Evolutionary conservation across 1,140 invertebrate genomes (phyloP).

Genomic region (Macrobrachium nipponense): DNA sequence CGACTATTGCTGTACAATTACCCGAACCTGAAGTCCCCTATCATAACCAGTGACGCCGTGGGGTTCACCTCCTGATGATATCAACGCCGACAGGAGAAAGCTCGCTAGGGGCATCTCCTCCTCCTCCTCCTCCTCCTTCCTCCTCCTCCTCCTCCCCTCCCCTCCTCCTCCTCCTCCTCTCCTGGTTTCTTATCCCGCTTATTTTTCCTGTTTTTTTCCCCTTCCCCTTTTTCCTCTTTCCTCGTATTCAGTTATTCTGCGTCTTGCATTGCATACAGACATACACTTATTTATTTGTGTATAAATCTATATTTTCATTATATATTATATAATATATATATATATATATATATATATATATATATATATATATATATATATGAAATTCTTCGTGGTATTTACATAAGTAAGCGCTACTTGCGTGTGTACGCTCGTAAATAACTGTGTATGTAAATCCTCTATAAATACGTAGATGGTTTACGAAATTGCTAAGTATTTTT

Average conservation of each 20-base stretch:
- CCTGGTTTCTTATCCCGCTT: neutral
- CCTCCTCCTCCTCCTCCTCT: neutral
- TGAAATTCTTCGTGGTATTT: neutral
- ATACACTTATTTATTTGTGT: neutral
- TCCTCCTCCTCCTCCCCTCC: neutral
- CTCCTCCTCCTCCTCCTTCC: constrained; percentile 14
- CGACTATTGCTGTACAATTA: neutral
- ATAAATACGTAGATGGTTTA: no score
- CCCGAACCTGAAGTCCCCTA: no score
- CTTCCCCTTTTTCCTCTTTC: neutral
- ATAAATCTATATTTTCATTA: no score
- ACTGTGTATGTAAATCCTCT: no score
- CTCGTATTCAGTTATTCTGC: neutral
- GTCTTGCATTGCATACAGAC: neutral
- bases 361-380: constrained; percentile 14
- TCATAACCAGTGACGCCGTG: no score
- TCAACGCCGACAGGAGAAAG: no score
- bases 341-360: constrained; percentile 2
- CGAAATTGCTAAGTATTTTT: no score
- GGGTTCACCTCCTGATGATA: no score
- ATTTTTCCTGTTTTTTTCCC: neutral
- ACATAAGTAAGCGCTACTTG: neutral
- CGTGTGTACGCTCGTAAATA: neutral
- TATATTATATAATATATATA: no score
- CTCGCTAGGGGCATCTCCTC: neutral